phyloP scores from a whole-genome alignment of 2,113 vertebrate genomes.

The Sminthopsis crassicaudata region DNA sequence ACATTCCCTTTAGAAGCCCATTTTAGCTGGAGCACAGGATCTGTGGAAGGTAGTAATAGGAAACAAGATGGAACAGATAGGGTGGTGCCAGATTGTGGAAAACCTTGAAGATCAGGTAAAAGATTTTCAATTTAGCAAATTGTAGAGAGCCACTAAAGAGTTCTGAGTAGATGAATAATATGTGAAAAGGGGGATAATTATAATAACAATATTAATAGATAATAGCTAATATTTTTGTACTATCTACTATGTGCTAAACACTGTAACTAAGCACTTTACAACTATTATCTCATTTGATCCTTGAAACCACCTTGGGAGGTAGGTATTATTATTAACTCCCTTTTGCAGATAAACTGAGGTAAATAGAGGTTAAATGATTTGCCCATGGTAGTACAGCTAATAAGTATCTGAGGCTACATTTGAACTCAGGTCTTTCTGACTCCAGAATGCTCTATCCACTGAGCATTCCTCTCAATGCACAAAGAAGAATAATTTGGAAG shows the following conservation, averaged over 20 bases:
- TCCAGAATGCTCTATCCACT: not conserved
- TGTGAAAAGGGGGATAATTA: not conserved
- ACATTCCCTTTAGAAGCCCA: no score
- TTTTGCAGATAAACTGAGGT: slow-evolving; percentile 4
- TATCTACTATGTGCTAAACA: not conserved
- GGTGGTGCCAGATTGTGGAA: not conserved
- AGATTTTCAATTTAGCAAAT: not conserved
- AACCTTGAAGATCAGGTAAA: not conserved
- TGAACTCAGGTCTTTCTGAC: not conserved
- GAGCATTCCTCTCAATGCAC: not conserved
- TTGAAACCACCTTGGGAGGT: not conserved
- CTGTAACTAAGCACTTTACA: not conserved
- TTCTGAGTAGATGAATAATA: not conserved
- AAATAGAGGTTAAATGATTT: slow-evolving; percentile 25
- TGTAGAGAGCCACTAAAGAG: not conserved
- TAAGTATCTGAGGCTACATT: not conserved
- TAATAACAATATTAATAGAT: not conserved
- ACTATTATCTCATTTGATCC: not conserved
- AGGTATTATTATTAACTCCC: not conserved
- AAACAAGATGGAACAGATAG: not conserved
- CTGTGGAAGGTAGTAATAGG: not conserved
- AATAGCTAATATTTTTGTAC: slow-evolving; percentile 34
- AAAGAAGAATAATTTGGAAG: not conserved
- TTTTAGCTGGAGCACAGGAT: not conserved
- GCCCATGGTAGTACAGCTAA: not conserved